Base-by-base conservation (phyloP, 1,140 invertebrate species). In the Cephus cinctus region DNA sequence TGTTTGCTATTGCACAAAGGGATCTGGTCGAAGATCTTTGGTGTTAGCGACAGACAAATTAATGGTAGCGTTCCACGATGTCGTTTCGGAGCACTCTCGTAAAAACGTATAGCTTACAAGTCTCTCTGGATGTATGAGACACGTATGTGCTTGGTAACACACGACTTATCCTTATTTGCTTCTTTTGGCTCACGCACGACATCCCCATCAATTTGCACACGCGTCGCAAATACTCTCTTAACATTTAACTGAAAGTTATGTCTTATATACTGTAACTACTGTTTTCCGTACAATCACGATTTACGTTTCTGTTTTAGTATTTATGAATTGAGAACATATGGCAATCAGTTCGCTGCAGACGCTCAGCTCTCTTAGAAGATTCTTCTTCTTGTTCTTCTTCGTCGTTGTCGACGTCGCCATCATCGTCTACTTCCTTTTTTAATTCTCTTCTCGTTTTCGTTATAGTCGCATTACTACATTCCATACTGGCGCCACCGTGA, bases 11-110 rank as follows among this genome's bases (percentile, higher is more conserved):
- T 36, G 15, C 9, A 36, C 34, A 18, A 11, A 18, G 4, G 8
- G 34, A 18, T 15, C 14, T 36, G 34, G 34, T 36, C 9, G 14
- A 36, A 36, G 34, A 18, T 36, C 34, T 15, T 12, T 18, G 2
- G 9, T 9, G 34, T 36, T 9, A 15, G 14, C 34, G 34, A 18
- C 8, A 36, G 34, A 36, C 34, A 36, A 36, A 36, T 36, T 36
- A 36, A 36, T 36, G 34, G 34, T 36, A 36, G 19, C 34, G 34
- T 36, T 18, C 15, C 34, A 2, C 8, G 34, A 15, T 4, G 14
- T 36, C 34, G 19, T 36, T 36, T 36, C 14, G 8, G 34, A 14
- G 9, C 6, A 18, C 9, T 15, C 14, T 14, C 34, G 11, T 36
- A 36, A 36, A 36, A 36, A 36, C 11, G 11, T 18, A 30, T 12